phyloP scores from a whole-genome alignment of 2,113 vertebrate species.

The Neogale vison region DNA sequence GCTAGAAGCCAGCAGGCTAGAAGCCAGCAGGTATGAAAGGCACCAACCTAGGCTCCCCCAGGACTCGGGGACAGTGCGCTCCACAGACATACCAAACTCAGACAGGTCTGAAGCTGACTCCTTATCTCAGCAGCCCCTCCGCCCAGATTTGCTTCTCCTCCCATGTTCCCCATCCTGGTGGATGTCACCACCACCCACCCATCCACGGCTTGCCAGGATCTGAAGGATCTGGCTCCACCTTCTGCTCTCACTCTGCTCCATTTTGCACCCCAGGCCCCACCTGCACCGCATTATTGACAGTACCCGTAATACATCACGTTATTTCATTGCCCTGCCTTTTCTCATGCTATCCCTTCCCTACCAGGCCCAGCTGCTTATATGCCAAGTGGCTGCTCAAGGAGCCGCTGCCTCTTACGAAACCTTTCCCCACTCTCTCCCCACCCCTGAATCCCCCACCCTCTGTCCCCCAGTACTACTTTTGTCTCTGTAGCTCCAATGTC shows the following conservation, averaged over 20 bases:
- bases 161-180: fast-evolving
- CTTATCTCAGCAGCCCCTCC: not conserved
- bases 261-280: not conserved
- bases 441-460: too few species aligned
- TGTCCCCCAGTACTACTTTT: not conserved
- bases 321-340: not conserved
- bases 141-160: not conserved
- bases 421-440: not conserved
- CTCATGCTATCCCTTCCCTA: not conserved
- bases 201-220: not conserved
- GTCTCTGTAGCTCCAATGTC: not conserved
- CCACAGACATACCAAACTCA: not conserved
- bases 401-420: not conserved
- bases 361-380: not conserved
- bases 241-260: not conserved
- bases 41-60: not conserved
- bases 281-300: not conserved
- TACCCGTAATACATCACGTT: not conserved
- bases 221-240: not conserved
- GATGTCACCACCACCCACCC: too few species aligned
- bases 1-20: not conserved
- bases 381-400: not conserved
- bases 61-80: not conserved
- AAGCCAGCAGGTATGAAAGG: not conserved
- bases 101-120: not conserved